These are phyloP conservation scores for Trisateles emortualis DNA, from an alignment of 2,888 invertebrate species.

Conservation along the genomic window DNA sequence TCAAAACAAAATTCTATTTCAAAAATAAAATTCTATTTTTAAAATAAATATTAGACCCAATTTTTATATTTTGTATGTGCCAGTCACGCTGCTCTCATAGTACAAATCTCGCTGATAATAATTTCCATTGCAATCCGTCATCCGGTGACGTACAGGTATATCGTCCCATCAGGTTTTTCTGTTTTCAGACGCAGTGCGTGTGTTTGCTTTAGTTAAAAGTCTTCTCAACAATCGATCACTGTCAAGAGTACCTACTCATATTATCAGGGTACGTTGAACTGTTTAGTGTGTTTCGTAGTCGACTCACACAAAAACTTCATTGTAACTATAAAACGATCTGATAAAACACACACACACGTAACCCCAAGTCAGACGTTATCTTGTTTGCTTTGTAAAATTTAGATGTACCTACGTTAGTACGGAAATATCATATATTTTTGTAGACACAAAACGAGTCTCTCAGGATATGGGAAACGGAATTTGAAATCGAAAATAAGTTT, in stretches of 20 bases:
- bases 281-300: slow-evolving; percentile 68
- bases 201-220: slow-evolving; percentile 78
- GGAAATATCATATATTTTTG: slow-evolving; percentile 36
- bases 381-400: slow-evolving; percentile 70
- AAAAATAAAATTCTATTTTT: too few relatives aligned
- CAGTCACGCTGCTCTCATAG: slow-evolving; percentile 37
- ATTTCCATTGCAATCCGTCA: slow-evolving; percentile 63
- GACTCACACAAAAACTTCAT: slow-evolving; percentile 64
- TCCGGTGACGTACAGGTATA: slow-evolving; percentile 67
- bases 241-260: slow-evolving; percentile 71
- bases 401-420: slow-evolving; percentile 42
- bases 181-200: slow-evolving; percentile 61
- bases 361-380: slow-evolving; percentile 65
- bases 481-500: slow-evolving; percentile 26
- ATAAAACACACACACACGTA: slow-evolving; percentile 65
- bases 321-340: slow-evolving; percentile 62
- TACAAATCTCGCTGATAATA: slow-evolving; percentile 43
- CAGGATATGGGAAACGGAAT: slow-evolving; percentile 22
- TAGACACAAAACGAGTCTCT: slow-evolving; percentile 16
- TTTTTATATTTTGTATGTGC: too few relatives aligned
- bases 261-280: slow-evolving; percentile 82
- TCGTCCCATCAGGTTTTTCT: slow-evolving; percentile 62
- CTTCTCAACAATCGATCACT: slow-evolving; percentile 82
- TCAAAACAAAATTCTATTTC: too few relatives aligned
- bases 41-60: too few relatives aligned